Base-by-base conservation (phyloP, 2,888 invertebrate species). In the Mactromeris polynyma region DNA sequence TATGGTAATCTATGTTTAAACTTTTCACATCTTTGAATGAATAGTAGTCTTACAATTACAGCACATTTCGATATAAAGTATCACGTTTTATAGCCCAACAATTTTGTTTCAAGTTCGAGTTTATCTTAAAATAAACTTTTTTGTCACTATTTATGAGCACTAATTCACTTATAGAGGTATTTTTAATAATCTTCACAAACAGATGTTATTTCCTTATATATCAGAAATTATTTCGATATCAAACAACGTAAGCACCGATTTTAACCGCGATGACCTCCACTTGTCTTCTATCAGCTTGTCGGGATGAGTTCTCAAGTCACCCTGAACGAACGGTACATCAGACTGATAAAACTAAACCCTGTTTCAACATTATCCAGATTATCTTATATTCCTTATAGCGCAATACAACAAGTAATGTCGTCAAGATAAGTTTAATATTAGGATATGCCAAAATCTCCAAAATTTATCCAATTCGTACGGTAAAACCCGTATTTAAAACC, bases 261-360 rank as follows among this genome's bases (percentile, higher is more conserved):
- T 73, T 33, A 73, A 73, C 73, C 33, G 11, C 9, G 36, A 73
- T 73, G 33, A 73, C 73, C 73, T 19, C 36, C 17, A 33, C 33
- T 17, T 14, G 26, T 17, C 7, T 33, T 33, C 17, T 26, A 73
- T 73, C 33, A 33, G 19, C 1, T 64, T 26, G 58, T 4, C 58
- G n/a, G 58, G 58, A 26, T 26, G 26, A n/a, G 58, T 26, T 64
- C 26, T 26, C 58, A 0, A 64, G 26, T 17, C 46, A 64, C 58
- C 9, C 26, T 1, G 1, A 26, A 64, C n/a, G 58, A 26, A 26
- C n/a, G 2, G 26, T 26, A n/a, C 58, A 26, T n/a, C 58, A 64
- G 11, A 26, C 33, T 46, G 83, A 83, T 83, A 83, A 83, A 73
- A 64, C 46, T 77, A 83, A 77, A 51, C 83, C 51, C 11, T 73